Percentiles rank a stretch among this genome's conserved stretches.
phyloP scores from a whole-genome alignment of 2,888 invertebrate genomes.

The Eupithecia abbreviata region DNA sequence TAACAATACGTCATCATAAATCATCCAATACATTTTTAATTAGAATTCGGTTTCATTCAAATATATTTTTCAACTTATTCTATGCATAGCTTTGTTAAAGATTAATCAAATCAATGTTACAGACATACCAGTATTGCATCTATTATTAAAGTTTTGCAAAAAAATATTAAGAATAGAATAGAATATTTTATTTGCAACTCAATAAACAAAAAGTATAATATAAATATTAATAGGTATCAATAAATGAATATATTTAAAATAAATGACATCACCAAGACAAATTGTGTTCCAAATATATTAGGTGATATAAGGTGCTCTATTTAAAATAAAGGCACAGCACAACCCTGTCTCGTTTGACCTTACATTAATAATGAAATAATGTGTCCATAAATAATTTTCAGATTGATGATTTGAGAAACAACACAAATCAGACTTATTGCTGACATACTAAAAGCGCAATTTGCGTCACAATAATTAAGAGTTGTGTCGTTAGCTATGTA shows the following conservation, averaged over 20 bases:
- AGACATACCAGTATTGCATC: not conserved
- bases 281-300: too few relatives aligned
- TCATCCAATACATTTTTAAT: conserved; percentile 20
- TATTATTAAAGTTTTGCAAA: not conserved
- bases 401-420: not conserved
- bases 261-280: not conserved
- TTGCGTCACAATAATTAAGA: not conserved
- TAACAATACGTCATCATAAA: conserved; percentile 32
- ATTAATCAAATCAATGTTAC: not conserved
- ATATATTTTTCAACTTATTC: not conserved
- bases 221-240: too few relatives aligned
- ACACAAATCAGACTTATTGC: not conserved
- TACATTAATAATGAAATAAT: too few relatives aligned
- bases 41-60: not conserved
- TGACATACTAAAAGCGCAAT: not conserved
- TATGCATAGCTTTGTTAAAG: not conserved
- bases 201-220: too few relatives aligned
- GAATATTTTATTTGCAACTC: too few relatives aligned
- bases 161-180: not conserved
- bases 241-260: too few relatives aligned
- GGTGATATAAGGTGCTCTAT: too few relatives aligned
- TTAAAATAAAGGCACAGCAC: too few relatives aligned
- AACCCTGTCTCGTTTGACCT: too few relatives aligned
- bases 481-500: not conserved
- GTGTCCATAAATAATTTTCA: too few relatives aligned